Evolutionary conservation across 37 sponge, comb jelly and placozoan genomes (phyloP), one percentile per base, ranked within the genome.

Genomic region (Beroe ovata): DNA sequence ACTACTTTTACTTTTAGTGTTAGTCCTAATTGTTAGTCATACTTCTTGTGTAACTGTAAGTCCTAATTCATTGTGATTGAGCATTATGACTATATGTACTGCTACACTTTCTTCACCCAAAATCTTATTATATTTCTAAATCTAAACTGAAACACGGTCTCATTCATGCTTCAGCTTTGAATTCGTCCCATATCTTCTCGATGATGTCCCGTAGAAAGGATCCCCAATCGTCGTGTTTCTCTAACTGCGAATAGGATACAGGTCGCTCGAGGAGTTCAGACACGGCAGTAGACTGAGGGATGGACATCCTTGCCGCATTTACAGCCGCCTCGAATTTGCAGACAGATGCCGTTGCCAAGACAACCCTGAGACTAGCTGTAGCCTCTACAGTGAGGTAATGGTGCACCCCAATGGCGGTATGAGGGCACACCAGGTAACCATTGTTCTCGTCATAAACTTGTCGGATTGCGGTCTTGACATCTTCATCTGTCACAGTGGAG

Each of bases 211-310:
- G 89, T 64, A 93, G 54, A 0, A 90, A 37, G n/a, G 33, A 4
- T 29, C 69, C 88, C 93, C 93, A 93, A 60, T 93, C 59, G 26
- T 92, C 92, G 71, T 89, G 92, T 42, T 91, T 71, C 59, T 71
- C 88, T 89, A 93, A 59, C 22, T 39, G n/a, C 34, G 34, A 0
- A 60, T 90, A 81, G 0, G 14, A 26, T 36, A 89, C 89, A 0
- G 38, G 36, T n/a, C 41, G 39, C 32, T 25, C 71, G 28, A 54
- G 42, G 1, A 93, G 54, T 0, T 22, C 77, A 19, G 41, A 40
- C 22, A 91, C 39, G 4, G 20, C 36, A 8, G 42, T 25, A 22
- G 20, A 35, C 2, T 28, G 20, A 28, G 91, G 91, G 4, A 77
- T n/a, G 4, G 88, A 21, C 30, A 91, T 23, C 19, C 91, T 90